Conservation (phyloP, 1,140 invertebrate genomes). For the Gerris buenoi region DNA sequence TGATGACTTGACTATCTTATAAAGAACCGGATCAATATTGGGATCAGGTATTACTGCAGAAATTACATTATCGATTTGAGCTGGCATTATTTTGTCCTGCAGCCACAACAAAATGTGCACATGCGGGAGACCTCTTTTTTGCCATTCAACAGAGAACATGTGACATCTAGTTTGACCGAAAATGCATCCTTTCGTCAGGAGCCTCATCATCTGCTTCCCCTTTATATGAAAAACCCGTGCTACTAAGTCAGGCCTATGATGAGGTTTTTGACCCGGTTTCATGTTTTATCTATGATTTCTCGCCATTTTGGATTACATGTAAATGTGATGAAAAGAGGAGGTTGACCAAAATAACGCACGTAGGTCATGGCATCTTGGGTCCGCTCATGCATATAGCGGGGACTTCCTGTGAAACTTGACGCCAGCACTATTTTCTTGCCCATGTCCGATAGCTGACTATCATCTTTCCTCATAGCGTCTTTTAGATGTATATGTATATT, state of each 20-base stretch:
- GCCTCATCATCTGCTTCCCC: conserved; percentile 27
- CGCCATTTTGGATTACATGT: conserved; percentile 35
- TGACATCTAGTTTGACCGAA: conserved; percentile 24
- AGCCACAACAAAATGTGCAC: conserved; percentile 23
- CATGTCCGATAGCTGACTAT: no score
- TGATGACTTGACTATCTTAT: conserved; percentile 30
- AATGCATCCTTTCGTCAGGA: conserved; percentile 24
- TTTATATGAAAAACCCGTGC: conserved; percentile 32
- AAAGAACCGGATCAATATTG: conserved; percentile 28
- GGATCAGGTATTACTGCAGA: conserved; percentile 38
- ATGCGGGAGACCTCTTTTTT: conserved; percentile 32
- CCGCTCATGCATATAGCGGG: conserved; percentile 35
- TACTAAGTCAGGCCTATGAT: conserved; percentile 14
- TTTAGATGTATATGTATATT: no score
- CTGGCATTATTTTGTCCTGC: background rate
- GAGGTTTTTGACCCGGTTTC: conserved; percentile 23
- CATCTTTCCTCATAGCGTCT: no score
- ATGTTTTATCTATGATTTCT: conserved; percentile 21
- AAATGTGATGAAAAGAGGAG: conserved; percentile 32
- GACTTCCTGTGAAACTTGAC: no score
- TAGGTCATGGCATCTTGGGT: conserved; percentile 35
- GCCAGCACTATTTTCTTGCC: no score
- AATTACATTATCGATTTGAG: conserved; percentile 19
- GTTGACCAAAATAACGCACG: conserved; percentile 31
- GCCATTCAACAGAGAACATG: conserved; percentile 33